Evolutionary conservation across 1,140 invertebrate genomes (phyloP), one percentile per base, ranked within the genome.

Genomic region (Leptoteleia sp.): DNA sequence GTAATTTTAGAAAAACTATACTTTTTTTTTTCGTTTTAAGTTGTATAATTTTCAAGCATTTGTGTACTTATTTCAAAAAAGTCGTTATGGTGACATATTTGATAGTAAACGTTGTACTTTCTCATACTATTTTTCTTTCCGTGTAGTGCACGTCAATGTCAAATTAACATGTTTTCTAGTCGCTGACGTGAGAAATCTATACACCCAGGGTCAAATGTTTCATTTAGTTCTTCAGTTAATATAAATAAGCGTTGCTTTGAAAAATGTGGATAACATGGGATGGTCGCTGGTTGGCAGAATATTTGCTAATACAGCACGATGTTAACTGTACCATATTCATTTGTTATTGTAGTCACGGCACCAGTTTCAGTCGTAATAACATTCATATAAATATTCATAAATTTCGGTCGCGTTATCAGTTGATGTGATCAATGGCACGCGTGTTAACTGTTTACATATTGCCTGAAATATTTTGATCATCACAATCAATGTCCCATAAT

Each of bases 301-400:
- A 40, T 65, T 54, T 45, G 48, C 62, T 52, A 43, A 67, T 52
- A 43, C 27, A 45, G 38, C 48, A 17, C 15, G 16, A 67, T 22
- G 40, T 47, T 47, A 47, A 52, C 42, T 1, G 11, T 7, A 19
- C 31, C 45, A 47, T 38, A 43, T 31, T 54, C 48, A 67, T 67
- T 55, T 54, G 47, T 67, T 67, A 55, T 55, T 43, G 17, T 29
- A 13, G 17, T n/a, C 48, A 9, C 17, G 37, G 42, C 55, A 37
- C 45, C 47, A 55, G 55, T 45, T 55, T 47, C 17, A 15, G 11
- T 7, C n/a, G 29, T 55, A 55, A 55, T 55, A 54, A 47, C 25
- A 43, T n/a, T 54, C 25, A 16, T 42, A 43, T 43, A 45, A 67
- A 67, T 64, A 67, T 67, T 67, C 50, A 67, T 67, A 33, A 38